Percentiles rank a stretch among this genome's conserved stretches.
These are phyloP conservation scores for Pinctada fucata DNA, from an alignment of 2,888 invertebrate species.

Conservation along the genomic window DNA sequence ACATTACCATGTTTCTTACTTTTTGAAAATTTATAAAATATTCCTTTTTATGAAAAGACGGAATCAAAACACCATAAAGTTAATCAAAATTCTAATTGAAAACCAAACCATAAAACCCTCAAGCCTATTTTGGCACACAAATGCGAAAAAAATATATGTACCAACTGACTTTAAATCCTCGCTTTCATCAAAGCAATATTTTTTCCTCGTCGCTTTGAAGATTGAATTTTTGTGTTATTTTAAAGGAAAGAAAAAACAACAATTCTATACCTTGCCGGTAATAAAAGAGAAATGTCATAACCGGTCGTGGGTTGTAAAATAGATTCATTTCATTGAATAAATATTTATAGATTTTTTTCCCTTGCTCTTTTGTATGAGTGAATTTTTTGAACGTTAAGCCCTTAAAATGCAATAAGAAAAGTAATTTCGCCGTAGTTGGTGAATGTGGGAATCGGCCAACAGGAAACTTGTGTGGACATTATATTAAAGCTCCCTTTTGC, in stretches of 20 bases:
- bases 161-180: background rate
- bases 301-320: background rate
- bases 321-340: background rate
- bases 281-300: background rate
- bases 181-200: background rate
- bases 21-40: no score
- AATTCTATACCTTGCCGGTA: no score
- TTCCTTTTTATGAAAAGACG: no score
- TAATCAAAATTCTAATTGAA: background rate
- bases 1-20: no score
- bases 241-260: background rate
- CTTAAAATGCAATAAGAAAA: background rate
- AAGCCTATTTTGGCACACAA: background rate
- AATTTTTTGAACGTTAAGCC: background rate
- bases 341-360: background rate
- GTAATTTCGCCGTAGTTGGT: no score
- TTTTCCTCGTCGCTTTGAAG: background rate
- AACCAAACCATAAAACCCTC: background rate
- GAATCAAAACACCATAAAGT: background rate
- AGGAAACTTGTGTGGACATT: no score
- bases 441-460: no score
- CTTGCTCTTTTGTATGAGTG: background rate
- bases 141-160: background rate
- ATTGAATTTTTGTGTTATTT: constrained; percentile 3
- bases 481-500: no score